Evolutionary conservation across 2,113 vertebrate genomes (phyloP), one percentile per base, ranked within the genome.

Genomic region (Menidia beryllina): DNA sequence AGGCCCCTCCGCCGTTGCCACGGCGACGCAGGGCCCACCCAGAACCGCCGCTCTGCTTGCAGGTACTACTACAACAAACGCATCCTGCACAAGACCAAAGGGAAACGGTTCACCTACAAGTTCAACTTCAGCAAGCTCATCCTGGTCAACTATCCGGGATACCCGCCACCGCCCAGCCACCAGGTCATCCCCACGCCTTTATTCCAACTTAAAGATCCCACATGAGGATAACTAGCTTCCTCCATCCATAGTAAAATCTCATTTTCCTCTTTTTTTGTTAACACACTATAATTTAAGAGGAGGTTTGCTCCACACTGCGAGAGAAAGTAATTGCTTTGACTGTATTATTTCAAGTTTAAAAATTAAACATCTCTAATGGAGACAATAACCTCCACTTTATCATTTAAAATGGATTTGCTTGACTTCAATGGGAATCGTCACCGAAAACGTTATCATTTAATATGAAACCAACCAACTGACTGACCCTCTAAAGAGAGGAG

Each of bases 61-160:
- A 96, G 95, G 64, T 95, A 96, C 74, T 96, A 96, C 90, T 96
- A 96, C 92, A 95, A 93, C 65, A 96, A 96, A 77, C 93, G 85
- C 36, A 95, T 96, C 75, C 92, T 96, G 76, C 91, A 95, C 88
- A 97, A 97, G 88, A 95, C 93, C 85, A 96, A 96, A 91, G 96
- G 96, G 60, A 96, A 96, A 67, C 84, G 94, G 30, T 96, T 96
- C 88, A 96, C 96, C 30, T 96, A 97, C 88, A 96, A 93, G 82
- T 97, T 97, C 91, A 95, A 95, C 94, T 94, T 96, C 91, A 96
- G 91, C 89, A 94, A 95, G 84, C 89, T 96, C 73, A 74, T 95
- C 50, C 73, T 95, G 13, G 83, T 96, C 78, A 93, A 88, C 69
- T 94, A 88, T 36, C 94, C 94, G 0, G 76, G 86, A 47, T 81